Conservation (phyloP, 2,888 invertebrate species). For the Nomada fucata region DNA sequence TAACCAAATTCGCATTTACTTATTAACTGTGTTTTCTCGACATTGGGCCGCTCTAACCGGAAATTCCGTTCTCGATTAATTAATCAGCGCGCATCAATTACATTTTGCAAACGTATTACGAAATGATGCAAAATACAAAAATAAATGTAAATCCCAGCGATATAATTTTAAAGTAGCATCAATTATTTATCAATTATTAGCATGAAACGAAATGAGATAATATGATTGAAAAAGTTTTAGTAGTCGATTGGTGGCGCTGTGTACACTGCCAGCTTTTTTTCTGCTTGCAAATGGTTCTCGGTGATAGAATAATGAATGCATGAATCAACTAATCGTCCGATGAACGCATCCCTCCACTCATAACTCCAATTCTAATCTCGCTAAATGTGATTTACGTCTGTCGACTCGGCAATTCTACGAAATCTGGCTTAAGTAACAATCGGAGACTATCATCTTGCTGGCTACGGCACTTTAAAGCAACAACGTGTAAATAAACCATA, state of each 20-base stretch:
- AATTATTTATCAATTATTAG: background rate
- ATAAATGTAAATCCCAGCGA: too few relatives aligned
- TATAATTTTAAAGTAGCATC: too few relatives aligned
- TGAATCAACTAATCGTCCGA: slow-evolving; percentile 43
- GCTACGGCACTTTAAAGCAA: slow-evolving; percentile 69
- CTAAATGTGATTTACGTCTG: slow-evolving; percentile 61
- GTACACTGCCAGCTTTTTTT: background rate
- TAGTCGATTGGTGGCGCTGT: background rate
- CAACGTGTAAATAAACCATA: slow-evolving; percentile 76
- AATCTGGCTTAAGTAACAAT: slow-evolving; percentile 68
- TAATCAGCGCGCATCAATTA: too few relatives aligned
- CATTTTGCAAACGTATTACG: too few relatives aligned
- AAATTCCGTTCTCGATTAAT: too few relatives aligned
- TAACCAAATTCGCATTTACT: too few relatives aligned
- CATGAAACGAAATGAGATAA: background rate
- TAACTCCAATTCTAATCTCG: slow-evolving; percentile 58
- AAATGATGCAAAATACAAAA: too few relatives aligned
- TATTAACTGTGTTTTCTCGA: too few relatives aligned
- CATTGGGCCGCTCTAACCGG: too few relatives aligned
- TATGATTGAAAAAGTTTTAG: background rate
- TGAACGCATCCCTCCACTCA: slow-evolving; percentile 39
- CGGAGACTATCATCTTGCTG: slow-evolving; percentile 76
- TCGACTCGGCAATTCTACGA: slow-evolving; percentile 60
- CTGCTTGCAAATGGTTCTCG: slow-evolving; percentile 42
- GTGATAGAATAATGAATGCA: slow-evolving; percentile 46